Evolutionary conservation across 37 sponge, comb jelly and placozoan genomes (phyloP), one percentile per base, ranked within the genome.

Genomic region (Lycopodina hypogea): DNA sequence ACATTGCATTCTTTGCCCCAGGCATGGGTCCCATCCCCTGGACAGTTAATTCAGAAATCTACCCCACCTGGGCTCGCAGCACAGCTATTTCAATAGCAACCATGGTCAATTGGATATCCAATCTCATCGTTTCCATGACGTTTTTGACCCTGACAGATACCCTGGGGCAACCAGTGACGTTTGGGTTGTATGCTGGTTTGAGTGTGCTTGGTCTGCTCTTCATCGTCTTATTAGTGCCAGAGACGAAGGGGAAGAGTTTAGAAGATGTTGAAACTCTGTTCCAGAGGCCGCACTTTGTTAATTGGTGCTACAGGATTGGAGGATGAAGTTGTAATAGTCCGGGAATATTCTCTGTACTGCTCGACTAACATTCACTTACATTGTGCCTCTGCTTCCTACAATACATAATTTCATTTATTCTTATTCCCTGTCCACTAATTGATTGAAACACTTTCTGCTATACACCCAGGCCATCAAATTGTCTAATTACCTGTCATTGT

Each of bases 21-120:
- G 97, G 97, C 0, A 88, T 93, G 82, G 97, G 97, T 1, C 95
- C 97, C 35, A 81, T 96, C 23, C 92, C 97, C 17, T 96, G 97
- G 97, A 93, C 94, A 26, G 79, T 96, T 61, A 96, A 93, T 73
- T 88, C 97, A 17, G 97, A 96, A 79, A 93, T 96, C 55, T 96
- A 93, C 76, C 97, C 97, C n/a, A 93, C 84, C n/a, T 96, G 97
- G 97, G 97, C 92, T 21, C 69, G 97, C 2, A 83, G 90, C 26
- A 87, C 82, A 37, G 89, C 80, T 37, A 82, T 90, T 32, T 78
- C 91, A 29, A 60, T 88, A 41, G 85, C 97, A 52, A 89, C 97
- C n/a, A 67, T 79, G 39, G 74, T 74, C 14, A 96, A 96, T 79
- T 96, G 97, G 97, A 36, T 78, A 0, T 85, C 75, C 70, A 96